Base-by-base conservation (phyloP, 37 sponge, comb jelly and placozoan species). In the Bolinopsis microptera region DNA sequence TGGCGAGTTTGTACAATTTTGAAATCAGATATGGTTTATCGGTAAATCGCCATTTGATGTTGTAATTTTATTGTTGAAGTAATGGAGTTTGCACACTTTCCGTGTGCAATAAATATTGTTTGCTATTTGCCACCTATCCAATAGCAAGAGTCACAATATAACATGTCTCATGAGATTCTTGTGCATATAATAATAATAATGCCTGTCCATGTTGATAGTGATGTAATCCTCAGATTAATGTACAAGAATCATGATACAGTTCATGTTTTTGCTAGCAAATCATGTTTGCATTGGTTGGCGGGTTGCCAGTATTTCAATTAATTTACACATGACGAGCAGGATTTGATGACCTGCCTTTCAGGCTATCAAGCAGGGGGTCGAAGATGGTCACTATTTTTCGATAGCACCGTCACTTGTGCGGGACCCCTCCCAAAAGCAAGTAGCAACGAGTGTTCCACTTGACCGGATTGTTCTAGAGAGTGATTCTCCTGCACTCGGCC, bases 401-500 rank as follows among this genome's bases (percentile, higher is more conserved):
- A 38, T 94, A 31, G 80, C 94, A 24, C 94, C 94, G 33, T 83
- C 88, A 38, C 33, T 94, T 32, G 75, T 92, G 0, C 37, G 94
- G 13, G 92, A 94, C 37, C 94, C 74, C 30, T 69, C 38, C 30
- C 94, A 94, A 35, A 67, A 69, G 69, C 74, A 38, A 69, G 94
- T 94, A 16, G 90, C 90, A 27, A 83, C 34, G 25, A 38, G 32
- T 24, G 92, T 94, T 13, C 94, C 94, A 8, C 92, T 92, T 32
- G 72, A 88, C 92, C 31, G 76, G 23, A n/a, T 94, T 18, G 69
- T 94, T 22, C 38, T 94, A 27, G 94, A 94, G 74, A 94, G 80
- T 68, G 94, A 94, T 94, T 35, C 69, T 69, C 94, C 94, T 69
- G 94, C 90, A 13, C 92, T 94, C 1, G 94, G 94, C 9, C 94